These are phyloP conservation scores for Cydia amplana DNA, from an alignment of 1,140 invertebrate species.

Conservation along the genomic window DNA sequence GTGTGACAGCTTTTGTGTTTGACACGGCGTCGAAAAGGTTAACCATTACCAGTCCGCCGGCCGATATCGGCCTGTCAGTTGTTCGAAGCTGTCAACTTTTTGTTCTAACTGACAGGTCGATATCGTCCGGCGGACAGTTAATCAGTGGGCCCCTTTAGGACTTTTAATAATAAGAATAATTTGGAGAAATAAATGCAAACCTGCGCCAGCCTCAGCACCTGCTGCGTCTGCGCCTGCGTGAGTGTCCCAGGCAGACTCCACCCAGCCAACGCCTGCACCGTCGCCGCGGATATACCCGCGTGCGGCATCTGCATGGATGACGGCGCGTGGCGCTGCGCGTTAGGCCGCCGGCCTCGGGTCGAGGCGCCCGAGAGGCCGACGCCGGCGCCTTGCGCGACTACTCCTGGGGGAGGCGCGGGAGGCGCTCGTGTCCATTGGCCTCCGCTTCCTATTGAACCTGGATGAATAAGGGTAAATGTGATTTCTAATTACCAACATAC, in stretches of 20 bases:
- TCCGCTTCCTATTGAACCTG: constrained; percentile 64
- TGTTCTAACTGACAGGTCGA: too few species aligned
- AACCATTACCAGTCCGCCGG: too few species aligned
- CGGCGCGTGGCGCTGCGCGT: constrained; percentile 54
- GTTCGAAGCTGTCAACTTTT: too few species aligned
- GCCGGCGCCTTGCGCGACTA: constrained; percentile 43
- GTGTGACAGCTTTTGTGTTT: too few species aligned
- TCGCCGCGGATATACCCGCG: constrained; percentile 59
- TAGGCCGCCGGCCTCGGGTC: constrained; percentile 52
- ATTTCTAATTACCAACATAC: too few species aligned
- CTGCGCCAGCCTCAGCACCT: constrained; percentile 74
- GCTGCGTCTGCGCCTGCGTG: constrained; percentile 72
- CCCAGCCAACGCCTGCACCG: constrained; percentile 70
- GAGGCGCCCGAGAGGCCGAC: constrained; percentile 45
- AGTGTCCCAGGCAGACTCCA: constrained; percentile 67
- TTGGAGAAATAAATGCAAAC: constrained; percentile 38
- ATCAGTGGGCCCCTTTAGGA: too few species aligned
- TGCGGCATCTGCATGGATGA: constrained; percentile 70
- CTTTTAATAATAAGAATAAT: too few species aligned
- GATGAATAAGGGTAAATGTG: constrained; percentile 35
- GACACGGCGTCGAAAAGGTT: too few species aligned
- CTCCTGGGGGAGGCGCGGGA: constrained; percentile 69
- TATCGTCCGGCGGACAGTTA: too few species aligned
- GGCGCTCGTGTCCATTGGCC: constrained; percentile 77
- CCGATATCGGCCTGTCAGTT: too few species aligned